Evolutionary conservation across 2,113 vertebrate species (phyloP).

Genomic region (Cardinalis cardinalis): DNA sequence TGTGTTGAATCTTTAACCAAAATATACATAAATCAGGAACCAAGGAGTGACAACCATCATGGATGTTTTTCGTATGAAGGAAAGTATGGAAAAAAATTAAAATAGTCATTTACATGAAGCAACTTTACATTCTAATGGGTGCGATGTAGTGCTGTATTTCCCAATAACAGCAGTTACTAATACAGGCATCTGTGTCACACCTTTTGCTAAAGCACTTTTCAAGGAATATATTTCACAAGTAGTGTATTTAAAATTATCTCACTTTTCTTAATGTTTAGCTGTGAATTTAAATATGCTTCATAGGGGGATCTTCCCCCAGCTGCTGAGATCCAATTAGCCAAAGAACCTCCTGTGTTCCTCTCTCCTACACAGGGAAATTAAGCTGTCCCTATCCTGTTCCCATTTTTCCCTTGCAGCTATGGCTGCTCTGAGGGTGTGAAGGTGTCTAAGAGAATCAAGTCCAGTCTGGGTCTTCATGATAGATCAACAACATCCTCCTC

Average conservation of each 20-base stretch:
- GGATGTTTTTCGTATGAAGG: not conserved
- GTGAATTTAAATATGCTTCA: not conserved
- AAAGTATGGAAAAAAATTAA: not conserved
- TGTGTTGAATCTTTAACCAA: constrained; percentile 20
- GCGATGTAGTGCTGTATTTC: not conserved
- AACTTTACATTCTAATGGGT: not conserved
- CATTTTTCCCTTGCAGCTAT: not conserved
- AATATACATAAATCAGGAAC: not conserved
- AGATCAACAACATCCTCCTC: not conserved
- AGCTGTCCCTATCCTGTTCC: not conserved
- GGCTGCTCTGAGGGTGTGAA: not conserved
- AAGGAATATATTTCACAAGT: not conserved
- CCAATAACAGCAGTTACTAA: not conserved
- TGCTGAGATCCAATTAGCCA: not conserved
- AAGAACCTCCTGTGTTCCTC: not conserved
- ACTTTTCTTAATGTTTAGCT: not conserved
- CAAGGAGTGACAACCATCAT: not conserved
- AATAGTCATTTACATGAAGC: not conserved
- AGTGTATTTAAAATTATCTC: not conserved
- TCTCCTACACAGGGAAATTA: not conserved
- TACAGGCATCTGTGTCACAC: not conserved
- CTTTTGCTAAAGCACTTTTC: not conserved
- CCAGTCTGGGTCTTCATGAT: not conserved
- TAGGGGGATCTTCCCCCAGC: not conserved
- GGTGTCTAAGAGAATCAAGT: not conserved